Evolutionary conservation across 2,113 vertebrate species (phyloP).

Genomic region (Cricetomys ansorgei): DNA sequence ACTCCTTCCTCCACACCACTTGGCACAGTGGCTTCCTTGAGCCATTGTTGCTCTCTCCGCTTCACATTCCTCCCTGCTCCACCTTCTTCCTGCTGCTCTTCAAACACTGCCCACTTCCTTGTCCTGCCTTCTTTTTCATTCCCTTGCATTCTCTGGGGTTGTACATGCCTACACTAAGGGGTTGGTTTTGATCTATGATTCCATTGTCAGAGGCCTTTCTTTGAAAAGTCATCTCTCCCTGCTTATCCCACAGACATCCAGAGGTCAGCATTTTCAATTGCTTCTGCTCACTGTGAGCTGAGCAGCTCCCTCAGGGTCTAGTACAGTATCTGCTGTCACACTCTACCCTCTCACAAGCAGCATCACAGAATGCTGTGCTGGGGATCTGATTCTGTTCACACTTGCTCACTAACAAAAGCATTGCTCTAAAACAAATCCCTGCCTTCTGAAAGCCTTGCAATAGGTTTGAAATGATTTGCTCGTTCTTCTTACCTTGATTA

Average conservation of each 20-base stretch:
- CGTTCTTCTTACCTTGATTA: background rate
- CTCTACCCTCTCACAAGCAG: constrained; percentile 1
- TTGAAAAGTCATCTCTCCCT: background rate
- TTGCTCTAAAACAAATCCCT: background rate
- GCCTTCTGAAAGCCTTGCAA: background rate
- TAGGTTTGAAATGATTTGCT: constrained; percentile 33
- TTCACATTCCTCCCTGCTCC: background rate
- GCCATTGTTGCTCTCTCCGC: background rate
- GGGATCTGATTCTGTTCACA: background rate
- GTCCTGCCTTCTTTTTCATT: background rate
- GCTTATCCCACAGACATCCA: background rate
- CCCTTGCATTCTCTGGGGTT: background rate
- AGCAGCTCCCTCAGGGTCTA: background rate
- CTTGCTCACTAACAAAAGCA: background rate
- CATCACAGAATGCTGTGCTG: background rate
- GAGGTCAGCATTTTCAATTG: background rate
- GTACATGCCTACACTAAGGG: background rate
- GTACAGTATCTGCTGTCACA: background rate
- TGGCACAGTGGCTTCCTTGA: background rate
- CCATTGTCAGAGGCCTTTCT: background rate
- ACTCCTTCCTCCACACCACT: background rate
- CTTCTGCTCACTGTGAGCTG: background rate
- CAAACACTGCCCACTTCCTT: background rate
- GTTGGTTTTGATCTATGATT: background rate
- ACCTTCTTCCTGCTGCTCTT: background rate